phyloP scores from a whole-genome alignment of 2,888 invertebrate genomes.

The Nomada ferruginata region DNA sequence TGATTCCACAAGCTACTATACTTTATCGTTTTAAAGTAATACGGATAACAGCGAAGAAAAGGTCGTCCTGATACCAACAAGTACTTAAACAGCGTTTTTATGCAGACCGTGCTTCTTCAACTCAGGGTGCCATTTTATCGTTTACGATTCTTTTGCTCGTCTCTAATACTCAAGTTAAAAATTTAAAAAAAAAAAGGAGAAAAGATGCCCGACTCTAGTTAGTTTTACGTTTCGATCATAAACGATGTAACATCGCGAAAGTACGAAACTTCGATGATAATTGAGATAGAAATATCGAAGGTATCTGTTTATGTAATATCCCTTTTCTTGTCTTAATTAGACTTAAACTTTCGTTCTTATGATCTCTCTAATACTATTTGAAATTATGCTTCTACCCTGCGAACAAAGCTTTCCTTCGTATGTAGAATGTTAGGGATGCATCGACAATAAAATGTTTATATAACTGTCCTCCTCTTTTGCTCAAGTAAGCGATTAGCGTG shows the following conservation, averaged over 20 bases:
- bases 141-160: conserved; percentile 50
- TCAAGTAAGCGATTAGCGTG: conserved; percentile 63
- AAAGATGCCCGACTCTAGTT: conserved; percentile 25
- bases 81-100: conserved; percentile 60
- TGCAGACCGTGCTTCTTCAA: conserved; percentile 78
- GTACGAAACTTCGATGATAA: conserved; percentile 24
- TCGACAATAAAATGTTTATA: conserved; percentile 50
- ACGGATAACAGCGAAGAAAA: conserved; percentile 6
- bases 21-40: not conserved
- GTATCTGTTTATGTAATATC: conserved; percentile 4
- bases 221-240: conserved; percentile 24
- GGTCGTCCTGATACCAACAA: conserved; percentile 28
- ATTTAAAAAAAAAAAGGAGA: not conserved
- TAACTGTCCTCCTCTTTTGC: conserved; percentile 46
- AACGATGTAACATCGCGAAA: conserved; percentile 21
- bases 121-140: conserved; percentile 82
- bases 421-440: conserved; percentile 53
- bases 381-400: conserved; percentile 44
- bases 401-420: conserved; percentile 44
- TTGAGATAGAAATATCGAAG: not conserved
- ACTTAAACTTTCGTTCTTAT: conserved; percentile 30
- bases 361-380: conserved; percentile 47
- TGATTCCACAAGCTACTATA: conserved; percentile 27
- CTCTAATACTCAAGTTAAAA: conserved; percentile 49
- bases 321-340: conserved; percentile 1